These are phyloP conservation scores for Hippocampus barbouri DNA, from an alignment of 2,113 vertebrate genomes.

Conservation along the genomic window DNA sequence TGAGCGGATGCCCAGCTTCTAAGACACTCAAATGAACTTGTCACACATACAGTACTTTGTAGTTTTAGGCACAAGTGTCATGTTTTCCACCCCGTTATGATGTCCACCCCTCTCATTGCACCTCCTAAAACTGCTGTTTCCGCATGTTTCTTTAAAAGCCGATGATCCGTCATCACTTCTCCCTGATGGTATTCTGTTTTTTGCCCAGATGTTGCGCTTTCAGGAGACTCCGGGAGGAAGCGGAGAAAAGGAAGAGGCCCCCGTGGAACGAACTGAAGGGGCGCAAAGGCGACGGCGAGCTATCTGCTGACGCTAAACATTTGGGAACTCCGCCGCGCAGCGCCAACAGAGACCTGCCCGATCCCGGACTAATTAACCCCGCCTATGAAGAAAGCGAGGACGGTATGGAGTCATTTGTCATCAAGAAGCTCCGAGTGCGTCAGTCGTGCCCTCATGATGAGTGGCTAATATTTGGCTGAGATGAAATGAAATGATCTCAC, in stretches of 20 bases:
- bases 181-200: constrained; percentile 10
- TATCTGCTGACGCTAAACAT: constrained; percentile 63
- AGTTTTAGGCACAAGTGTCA: constrained; percentile 37
- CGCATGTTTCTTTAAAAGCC: neutral
- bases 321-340: constrained; percentile 44
- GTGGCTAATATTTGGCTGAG: constrained; percentile 28
- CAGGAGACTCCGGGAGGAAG: constrained; percentile 77
- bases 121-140: neutral
- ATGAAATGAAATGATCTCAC: constrained; percentile 22
- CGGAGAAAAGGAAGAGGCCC: constrained; percentile 75
- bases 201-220: constrained; percentile 80
- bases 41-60: neutral
- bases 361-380: constrained; percentile 85
- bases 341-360: constrained; percentile 56
- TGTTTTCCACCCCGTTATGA: neutral
- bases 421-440: neutral
- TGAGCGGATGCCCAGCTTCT: constrained; percentile 35
- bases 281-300: constrained; percentile 66
- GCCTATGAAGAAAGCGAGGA: constrained; percentile 88
- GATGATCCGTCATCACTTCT: neutral
- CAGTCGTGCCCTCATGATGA: neutral
- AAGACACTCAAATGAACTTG: constrained; percentile 52
- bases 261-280: constrained; percentile 76
- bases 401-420: constrained; percentile 64
- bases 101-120: neutral